phyloP scores from a whole-genome alignment of 2,113 vertebrate genomes.

The Labrus mixtus region DNA sequence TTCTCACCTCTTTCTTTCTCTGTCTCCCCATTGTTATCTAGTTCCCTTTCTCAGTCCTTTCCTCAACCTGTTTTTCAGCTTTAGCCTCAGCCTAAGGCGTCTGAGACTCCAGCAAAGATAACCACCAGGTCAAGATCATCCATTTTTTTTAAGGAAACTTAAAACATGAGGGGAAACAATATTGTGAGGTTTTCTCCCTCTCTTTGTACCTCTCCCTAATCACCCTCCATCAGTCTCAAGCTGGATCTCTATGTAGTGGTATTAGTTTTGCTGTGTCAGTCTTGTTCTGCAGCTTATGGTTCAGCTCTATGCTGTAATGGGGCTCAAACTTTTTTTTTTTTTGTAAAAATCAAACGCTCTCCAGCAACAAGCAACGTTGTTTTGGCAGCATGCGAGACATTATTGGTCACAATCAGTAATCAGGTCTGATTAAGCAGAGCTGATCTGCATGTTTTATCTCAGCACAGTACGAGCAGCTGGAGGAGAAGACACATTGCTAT shows the following conservation, averaged over 20 bases:
- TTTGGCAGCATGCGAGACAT: conserved; percentile 21
- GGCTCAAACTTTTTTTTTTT: conserved; percentile 47
- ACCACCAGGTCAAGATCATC: conserved; percentile 33
- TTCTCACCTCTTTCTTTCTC: conserved; percentile 14
- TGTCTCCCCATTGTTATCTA: neutral
- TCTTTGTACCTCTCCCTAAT: conserved; percentile 40
- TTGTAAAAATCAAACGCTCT: conserved; percentile 31
- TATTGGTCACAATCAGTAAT: conserved; percentile 17
- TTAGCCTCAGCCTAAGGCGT: neutral
- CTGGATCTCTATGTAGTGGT: conserved; percentile 39
- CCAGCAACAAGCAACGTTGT: conserved; percentile 8
- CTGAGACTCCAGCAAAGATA: conserved; percentile 12
- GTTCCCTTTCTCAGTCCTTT: conserved; percentile 12
- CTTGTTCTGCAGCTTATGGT: conserved; percentile 52
- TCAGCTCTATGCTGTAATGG: conserved; percentile 50
- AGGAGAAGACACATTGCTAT: conserved; percentile 1
- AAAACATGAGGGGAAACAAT: conserved; percentile 16
- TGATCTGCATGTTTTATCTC: conserved; percentile 29
- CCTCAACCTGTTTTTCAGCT: conserved; percentile 13
- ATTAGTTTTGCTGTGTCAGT: conserved; percentile 58
- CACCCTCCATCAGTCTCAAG: conserved; percentile 46
- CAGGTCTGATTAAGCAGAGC: conserved; percentile 32
- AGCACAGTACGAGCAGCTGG: neutral
- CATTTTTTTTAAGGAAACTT: conserved; percentile 36
- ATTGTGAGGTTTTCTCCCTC: conserved; percentile 8